Base-by-base conservation (phyloP, 2,797 vertebrate species). In the Cichlasoma orientale region DNA sequence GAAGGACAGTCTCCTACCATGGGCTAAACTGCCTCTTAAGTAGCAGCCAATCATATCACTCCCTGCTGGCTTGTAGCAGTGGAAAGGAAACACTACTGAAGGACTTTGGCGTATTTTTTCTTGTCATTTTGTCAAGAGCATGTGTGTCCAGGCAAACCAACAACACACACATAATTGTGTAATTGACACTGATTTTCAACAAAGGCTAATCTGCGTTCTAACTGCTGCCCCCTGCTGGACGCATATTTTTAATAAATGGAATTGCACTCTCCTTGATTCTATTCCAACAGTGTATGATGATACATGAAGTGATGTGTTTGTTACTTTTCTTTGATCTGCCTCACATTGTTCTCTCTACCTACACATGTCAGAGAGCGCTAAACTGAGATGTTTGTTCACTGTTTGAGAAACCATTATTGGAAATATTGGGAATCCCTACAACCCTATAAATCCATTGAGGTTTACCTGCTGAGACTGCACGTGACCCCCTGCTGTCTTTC, bases 271-370 rank as follows among this genome's bases (percentile, higher is more conserved):
- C n/a, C 36, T 61, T 61, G 58, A 41, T 38, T 61, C 7, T 13
- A 16, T 61, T 61, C 59, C 13, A 63, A 23, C 44, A 44, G 38
- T 5, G 5, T 66, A 25, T 1, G 2, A 66, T 47, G 27, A 19
- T 47, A 27, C 41, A 75, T 53, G 5, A 74, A 63, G 56, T 41
- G 8, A 53, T 52, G 73, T 73, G 61, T 80, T 72, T 71, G 11
- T 12, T 72, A 33, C 36, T 68, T 74, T 71, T 77, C 66, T 29
- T 69, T 59, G 55, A 74, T 55, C 53, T 27, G n/a, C 47, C 19
- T 78, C 55, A 58, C 1, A 41, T 66, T 79, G 75, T 72, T 83
- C 72, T 79, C 31, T 16, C 41, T 53, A 52, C 55, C 82, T 25
- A 85, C 79, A 63, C 58, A 74, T 14, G 27, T 16, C 47, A 58